phyloP scores from a whole-genome alignment of 2,113 vertebrate genomes.

The Phasianus colchicus region DNA sequence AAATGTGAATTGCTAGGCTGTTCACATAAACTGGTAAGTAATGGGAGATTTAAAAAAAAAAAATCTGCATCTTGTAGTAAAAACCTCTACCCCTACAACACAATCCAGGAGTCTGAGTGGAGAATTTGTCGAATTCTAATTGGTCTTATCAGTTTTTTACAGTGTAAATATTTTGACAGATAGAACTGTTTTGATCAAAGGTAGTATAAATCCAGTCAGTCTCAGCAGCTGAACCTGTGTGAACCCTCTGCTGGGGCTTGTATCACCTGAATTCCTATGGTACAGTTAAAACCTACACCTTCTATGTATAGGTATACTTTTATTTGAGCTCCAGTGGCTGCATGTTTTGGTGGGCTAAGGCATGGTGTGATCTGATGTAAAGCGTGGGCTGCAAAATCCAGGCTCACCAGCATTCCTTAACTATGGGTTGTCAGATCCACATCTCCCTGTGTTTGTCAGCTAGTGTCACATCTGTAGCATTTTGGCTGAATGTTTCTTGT shows the following conservation, averaged over 20 bases:
- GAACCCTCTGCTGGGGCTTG: neutral
- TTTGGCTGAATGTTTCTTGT: neutral
- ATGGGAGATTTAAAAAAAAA: neutral
- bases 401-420: neutral
- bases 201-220: conserved; percentile 13
- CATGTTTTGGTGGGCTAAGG: neutral
- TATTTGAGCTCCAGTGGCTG: neutral
- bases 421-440: neutral
- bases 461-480: fast-evolving
- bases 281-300: neutral
- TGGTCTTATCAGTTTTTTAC: neutral
- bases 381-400: neutral
- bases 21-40: neutral
- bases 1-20: neutral
- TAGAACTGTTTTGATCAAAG: conserved; percentile 15
- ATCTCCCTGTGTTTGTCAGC: neutral
- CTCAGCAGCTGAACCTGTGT: neutral
- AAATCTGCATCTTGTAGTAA: too few relatives aligned
- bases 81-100: neutral
- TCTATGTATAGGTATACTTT: neutral
- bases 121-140: neutral
- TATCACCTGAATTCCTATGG: neutral
- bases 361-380: neutral
- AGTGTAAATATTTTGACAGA: conserved; percentile 7
- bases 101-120: neutral